Evolutionary conservation across 2,797 vertebrate species (phyloP).

Genomic region (Eospalax fontanierii): DNA sequence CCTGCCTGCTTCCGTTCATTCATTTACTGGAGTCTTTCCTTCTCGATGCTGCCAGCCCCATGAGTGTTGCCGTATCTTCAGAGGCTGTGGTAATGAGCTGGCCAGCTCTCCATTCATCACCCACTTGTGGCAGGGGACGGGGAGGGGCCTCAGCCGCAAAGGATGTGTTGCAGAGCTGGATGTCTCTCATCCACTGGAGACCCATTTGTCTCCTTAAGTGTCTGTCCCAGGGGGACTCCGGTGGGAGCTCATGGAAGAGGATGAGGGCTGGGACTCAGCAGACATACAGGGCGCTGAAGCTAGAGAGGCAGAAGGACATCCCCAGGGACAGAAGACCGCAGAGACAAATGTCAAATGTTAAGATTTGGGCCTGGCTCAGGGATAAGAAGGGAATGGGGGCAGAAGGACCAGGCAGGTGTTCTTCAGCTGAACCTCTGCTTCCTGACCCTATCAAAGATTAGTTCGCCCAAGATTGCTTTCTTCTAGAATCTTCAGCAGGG

Average conservation of each 20-base stretch:
- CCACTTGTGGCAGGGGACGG: background rate
- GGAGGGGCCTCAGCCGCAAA: background rate
- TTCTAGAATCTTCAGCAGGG: background rate
- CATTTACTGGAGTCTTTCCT: conserved; percentile 53
- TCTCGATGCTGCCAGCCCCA: conserved; percentile 67
- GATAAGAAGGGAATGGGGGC: background rate
- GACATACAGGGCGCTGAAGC: too few relatives aligned
- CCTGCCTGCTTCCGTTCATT: conserved; percentile 32
- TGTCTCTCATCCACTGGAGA: conserved; percentile 65
- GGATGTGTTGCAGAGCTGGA: background rate
- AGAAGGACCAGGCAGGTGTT: background rate
- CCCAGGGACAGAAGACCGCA: background rate
- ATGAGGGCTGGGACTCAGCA: background rate
- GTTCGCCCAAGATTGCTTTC: background rate
- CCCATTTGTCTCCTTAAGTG: conserved; percentile 72
- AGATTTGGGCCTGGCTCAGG: background rate
- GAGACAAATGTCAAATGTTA: background rate
- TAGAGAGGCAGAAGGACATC: background rate
- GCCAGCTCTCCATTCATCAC: conserved; percentile 33
- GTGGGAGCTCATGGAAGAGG: conserved; percentile 28
- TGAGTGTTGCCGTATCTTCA: conserved; percentile 37
- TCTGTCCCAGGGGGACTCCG: conserved; percentile 24
- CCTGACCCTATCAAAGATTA: background rate
- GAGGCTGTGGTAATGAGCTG: conserved; percentile 20
- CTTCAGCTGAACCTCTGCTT: background rate